Evolutionary conservation across 2,888 invertebrate genomes (phyloP).

Genomic region (Amaurobius ferox): DNA sequence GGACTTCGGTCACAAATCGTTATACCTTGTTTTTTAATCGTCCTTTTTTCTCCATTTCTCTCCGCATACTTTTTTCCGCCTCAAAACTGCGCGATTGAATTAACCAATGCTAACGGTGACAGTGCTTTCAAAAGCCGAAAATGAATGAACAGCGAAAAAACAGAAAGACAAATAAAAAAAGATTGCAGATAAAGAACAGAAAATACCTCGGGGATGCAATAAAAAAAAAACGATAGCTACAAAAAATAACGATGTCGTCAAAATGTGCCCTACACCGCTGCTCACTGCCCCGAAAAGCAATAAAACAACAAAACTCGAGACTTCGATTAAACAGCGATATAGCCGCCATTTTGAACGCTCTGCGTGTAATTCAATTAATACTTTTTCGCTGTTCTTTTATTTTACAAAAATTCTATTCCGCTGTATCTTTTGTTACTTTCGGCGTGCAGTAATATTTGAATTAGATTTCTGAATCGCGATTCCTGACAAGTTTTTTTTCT

Average conservation of each 20-base stretch:
- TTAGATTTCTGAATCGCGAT: slow-evolving; percentile 65
- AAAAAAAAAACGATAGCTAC: slow-evolving; percentile 10
- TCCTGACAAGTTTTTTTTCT: slow-evolving; percentile 20
- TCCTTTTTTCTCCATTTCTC: slow-evolving; percentile 31
- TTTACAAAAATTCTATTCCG: slow-evolving; percentile 15
- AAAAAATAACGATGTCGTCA: slow-evolving; percentile 63
- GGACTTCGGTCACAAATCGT: slow-evolving; percentile 71
- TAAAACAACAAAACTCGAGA: slow-evolving; percentile 61
- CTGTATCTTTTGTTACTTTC: slow-evolving; percentile 30
- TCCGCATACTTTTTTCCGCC: slow-evolving; percentile 22
- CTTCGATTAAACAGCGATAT: slow-evolving; percentile 69
- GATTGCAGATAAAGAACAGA: slow-evolving; percentile 64
- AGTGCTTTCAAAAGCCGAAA: slow-evolving; percentile 66
- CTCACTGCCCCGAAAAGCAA: slow-evolving; percentile 47
- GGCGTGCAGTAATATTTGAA: slow-evolving; percentile 44
- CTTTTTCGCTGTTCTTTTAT: slow-evolving; percentile 38
- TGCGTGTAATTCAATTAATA: slow-evolving; percentile 66
- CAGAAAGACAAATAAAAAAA: slow-evolving; percentile 59
- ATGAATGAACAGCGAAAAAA: slow-evolving; percentile 43
- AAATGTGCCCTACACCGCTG: slow-evolving; percentile 60
- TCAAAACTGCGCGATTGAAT: slow-evolving; percentile 55
- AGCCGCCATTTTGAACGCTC: slow-evolving; percentile 64
- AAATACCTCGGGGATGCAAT: slow-evolving; percentile 61
- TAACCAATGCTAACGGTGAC: slow-evolving; percentile 68
- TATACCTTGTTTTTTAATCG: slow-evolving; percentile 68